Evolutionary conservation across 2,797 vertebrate genomes (phyloP).

Genomic region (Manis javanica): DNA sequence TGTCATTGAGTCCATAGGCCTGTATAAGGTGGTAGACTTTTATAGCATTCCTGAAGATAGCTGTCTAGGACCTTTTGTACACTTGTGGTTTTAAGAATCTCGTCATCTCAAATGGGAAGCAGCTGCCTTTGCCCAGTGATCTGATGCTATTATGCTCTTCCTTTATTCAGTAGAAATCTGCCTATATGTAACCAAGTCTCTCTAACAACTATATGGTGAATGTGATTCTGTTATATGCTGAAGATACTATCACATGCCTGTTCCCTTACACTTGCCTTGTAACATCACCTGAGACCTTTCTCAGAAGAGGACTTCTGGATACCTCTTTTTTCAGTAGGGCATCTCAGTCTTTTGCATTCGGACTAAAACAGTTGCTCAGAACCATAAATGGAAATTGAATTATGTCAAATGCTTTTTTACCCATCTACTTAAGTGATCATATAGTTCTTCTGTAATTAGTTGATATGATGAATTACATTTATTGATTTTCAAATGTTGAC

Average conservation of each 20-base stretch:
- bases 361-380: neutral
- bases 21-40: neutral
- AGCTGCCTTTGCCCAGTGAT: neutral
- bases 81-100: neutral
- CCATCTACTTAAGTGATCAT: neutral
- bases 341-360: neutral
- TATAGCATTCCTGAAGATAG: neutral
- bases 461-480: neutral
- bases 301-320: neutral
- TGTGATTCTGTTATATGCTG: neutral
- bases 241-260: neutral
- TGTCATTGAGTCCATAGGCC: neutral
- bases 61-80: neutral
- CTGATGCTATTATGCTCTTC: neutral
- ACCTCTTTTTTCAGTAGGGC: neutral
- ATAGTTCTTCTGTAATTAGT: neutral
- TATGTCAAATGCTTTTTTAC: neutral
- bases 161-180: neutral
- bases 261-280: neutral
- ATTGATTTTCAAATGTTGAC: neutral
- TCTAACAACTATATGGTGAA: neutral
- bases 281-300: neutral
- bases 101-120: neutral
- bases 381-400: neutral
- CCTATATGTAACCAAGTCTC: neutral